Base-by-base conservation (phyloP, 1,140 invertebrate genomes). In the Macrobrachium nipponense region DNA sequence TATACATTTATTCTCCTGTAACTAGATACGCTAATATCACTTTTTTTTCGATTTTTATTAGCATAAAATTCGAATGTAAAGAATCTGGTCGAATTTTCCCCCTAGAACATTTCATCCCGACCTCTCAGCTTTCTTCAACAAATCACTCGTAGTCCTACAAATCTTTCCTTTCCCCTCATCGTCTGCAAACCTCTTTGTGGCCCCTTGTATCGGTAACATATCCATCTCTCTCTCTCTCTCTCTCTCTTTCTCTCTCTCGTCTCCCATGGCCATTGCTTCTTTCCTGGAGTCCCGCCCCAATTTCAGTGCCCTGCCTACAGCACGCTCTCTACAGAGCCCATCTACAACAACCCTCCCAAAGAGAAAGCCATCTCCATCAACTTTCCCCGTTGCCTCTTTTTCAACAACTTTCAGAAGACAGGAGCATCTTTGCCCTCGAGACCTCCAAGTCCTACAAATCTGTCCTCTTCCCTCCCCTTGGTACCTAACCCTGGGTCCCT, bases 71-170 rank as follows among this genome's bases (percentile, higher is more conserved):
- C 51, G 51, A 51, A 51, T 10, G 51, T 12, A 51, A 51, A 51
- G 51, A 51, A 51, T 51, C 51, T 12, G 51, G 51, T 51, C 12
- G 12, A 51, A 51, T 51, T 51, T 36, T 73, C 23, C 2, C 51
- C 70, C 70, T 73, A 36, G 15, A 15, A 5, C 23, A 17, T 51
- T 51, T 23, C 70, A 14, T 27, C 8, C 10, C 10, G 23, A 20
- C 76, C 23, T 27, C 76, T 60, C 59, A 18, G 15, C 44, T 58
- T 77, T 58, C 75, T 77, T 20, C 75, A 61, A 77, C 75, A 77
- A 58, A 77, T 77, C 75, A 77, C 75, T 58, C 23, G n/a, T 77
- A 27, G 58, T 78, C 76, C 76, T 78, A 60, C 76, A 61, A 61
- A 61, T 78, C 76, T 61, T 15, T 61, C 76, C n/a, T 27, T 36